Percentiles rank a stretch among this genome's conserved stretches.
These are phyloP conservation scores for Euschistus heros DNA, from an alignment of 1,140 invertebrate species.

Conservation along the genomic window DNA sequence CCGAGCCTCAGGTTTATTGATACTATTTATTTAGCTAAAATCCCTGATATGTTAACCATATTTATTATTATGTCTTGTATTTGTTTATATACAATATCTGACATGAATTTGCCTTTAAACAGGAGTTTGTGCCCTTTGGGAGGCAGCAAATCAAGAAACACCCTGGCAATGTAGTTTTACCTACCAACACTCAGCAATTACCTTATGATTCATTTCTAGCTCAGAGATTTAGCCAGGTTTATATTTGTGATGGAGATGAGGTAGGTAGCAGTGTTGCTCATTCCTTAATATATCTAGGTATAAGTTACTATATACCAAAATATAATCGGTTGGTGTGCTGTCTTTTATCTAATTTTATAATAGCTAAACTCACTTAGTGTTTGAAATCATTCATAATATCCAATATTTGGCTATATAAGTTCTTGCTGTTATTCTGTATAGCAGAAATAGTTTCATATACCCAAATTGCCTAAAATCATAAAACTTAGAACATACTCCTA, in stretches of 20 bases:
- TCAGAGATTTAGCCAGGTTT: constrained; percentile 60
- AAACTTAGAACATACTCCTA: too few relatives aligned
- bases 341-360: too few relatives aligned
- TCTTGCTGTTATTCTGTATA: too few relatives aligned
- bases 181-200: constrained; percentile 35
- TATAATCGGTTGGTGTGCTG: too few relatives aligned
- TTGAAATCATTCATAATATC: too few relatives aligned
- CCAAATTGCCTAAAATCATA: too few relatives aligned
- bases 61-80: neutral
- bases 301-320: neutral
- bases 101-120: constrained; percentile 29
- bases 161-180: constrained; percentile 49
- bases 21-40: neutral
- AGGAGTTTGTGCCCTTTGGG: constrained; percentile 84
- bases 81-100: neutral
- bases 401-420: too few relatives aligned
- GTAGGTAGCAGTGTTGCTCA: constrained; percentile 32
- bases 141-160: constrained; percentile 65
- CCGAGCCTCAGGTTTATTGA: constrained; percentile 57
- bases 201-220: constrained; percentile 48
- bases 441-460: too few relatives aligned
- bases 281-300: neutral
- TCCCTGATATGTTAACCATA: neutral
- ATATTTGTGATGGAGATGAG: constrained; percentile 47
- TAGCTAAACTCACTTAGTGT: too few relatives aligned